A percentile compares a stretch with the other conserved stretches of the same genome.
Conservation (phyloP, 2,113 vertebrate species). For the Muscicapa adusta region DNA sequence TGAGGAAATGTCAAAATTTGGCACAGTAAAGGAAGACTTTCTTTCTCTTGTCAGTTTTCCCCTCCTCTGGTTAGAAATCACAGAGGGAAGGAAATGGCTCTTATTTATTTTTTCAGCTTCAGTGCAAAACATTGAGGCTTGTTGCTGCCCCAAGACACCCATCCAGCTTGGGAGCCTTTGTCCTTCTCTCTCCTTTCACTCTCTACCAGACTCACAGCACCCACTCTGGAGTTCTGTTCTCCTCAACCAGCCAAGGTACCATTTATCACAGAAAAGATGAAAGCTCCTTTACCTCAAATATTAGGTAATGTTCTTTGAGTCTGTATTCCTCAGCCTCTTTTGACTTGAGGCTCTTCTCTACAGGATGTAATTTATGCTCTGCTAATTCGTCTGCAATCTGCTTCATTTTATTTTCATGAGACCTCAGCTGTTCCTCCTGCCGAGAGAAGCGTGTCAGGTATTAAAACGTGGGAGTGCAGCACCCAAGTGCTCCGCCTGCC, state of each 20-base stretch:
- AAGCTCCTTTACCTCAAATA: slow-evolving; percentile 85
- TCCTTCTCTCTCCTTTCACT: neutral
- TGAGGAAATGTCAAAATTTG: neutral
- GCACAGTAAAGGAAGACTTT: neutral
- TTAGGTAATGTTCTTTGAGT: slow-evolving; percentile 97
- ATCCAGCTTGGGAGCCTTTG: neutral
- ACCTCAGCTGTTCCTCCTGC: slow-evolving; percentile 92
- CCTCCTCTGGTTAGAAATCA: neutral
- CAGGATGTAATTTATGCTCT: slow-evolving; percentile 84
- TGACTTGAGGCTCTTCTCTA: slow-evolving; percentile 85
- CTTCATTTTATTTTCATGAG: slow-evolving; percentile 94
- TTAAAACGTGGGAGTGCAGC: neutral
- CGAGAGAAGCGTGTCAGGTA: slow-evolving; percentile 41
- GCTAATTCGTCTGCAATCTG: slow-evolving; percentile 92
- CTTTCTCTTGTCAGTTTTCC: neutral
- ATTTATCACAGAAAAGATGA: slow-evolving; percentile 30
- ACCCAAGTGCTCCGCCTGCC: neutral
- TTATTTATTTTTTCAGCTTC: neutral
- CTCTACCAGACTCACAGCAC: neutral
- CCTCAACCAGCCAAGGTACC: neutral
- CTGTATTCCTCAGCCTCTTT: slow-evolving; percentile 91
- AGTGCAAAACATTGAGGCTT: neutral
- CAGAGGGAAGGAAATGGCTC: neutral
- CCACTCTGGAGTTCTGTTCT: neutral
- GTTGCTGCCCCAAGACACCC: neutral